Base-by-base conservation (phyloP, 2,888 invertebrate species). In the Papilio protenor region DNA sequence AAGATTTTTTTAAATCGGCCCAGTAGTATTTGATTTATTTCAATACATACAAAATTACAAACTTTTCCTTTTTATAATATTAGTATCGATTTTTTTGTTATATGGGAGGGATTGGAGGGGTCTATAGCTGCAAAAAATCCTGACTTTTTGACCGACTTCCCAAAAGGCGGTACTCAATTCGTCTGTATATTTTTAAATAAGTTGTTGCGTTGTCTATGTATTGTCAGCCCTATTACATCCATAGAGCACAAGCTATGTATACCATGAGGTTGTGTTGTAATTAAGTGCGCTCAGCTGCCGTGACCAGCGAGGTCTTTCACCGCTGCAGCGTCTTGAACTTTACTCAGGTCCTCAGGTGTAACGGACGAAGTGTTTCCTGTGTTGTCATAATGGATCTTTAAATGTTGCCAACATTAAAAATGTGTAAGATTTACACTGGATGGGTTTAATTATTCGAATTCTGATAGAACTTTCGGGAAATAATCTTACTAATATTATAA, bases 201-300 rank as follows among this genome's bases (percentile, higher is more conserved):
- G 27, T 27, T 27, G 27, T 27, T 27, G 27, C 27, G 27, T 27
- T 27, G n/a, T n/a, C 21, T 55, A 1, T n/a, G 18, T n/a, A 81
- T 49, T 64, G 14, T 75, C 79, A 79, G 66, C 81, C 77, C 78
- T 80, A 77, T 23, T 59, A 80, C 82, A 81, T 80, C 85, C 92
- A 92, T 92, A 92, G 85, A 84, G 89, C 90, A 91, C 90, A 82
- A 81, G 82, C 83, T 75, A 64, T 72, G 33, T 72, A 55, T 66
- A 72, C 71, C 55, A 75, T 66, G 33, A 61, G 55, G 12, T 72
- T 82, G 81, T 82, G 84, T 83, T 85, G 88, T 89, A 92, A 92
- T 92, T 91, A 91, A 87, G 83, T 82, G 82, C 88, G 91, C 83
- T 84, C 92, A 89, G 80, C 78, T 82, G 79, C 89, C 92, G 92